These are phyloP conservation scores for Girardia tigrina DNA, from an alignment of 2,888 invertebrate genomes.

Conservation along the genomic window DNA sequence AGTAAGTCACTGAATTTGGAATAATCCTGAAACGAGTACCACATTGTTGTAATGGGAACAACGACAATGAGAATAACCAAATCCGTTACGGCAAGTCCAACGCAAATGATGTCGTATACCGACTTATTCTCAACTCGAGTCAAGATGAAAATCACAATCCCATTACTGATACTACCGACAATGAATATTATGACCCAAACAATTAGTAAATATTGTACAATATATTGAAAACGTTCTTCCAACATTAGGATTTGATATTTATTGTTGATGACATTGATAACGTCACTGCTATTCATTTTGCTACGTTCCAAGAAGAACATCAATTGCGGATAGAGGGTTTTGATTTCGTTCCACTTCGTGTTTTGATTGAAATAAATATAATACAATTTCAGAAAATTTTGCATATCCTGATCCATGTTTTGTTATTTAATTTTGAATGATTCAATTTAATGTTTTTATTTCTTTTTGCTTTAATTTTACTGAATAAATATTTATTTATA, in stretches of 20 bases:
- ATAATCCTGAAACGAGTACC: background rate
- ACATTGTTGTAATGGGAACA: background rate
- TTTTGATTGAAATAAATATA: background rate
- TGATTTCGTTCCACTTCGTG: background rate
- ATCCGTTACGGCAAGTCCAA: background rate
- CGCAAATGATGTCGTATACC: conserved; percentile 12
- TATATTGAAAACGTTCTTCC: background rate
- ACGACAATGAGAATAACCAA: background rate
- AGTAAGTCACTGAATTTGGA: background rate
- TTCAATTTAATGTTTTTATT: too few relatives aligned
- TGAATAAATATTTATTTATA: too few relatives aligned
- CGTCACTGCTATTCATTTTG: background rate
- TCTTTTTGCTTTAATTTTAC: too few relatives aligned
- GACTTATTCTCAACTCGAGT: background rate
- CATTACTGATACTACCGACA: conserved; percentile 8
- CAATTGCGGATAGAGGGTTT: background rate
- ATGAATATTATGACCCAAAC: background rate
- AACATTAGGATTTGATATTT: background rate
- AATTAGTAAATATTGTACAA: background rate
- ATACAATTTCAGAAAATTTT: background rate
- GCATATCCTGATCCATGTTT: background rate
- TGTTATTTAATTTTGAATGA: too few relatives aligned
- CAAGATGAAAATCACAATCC: background rate
- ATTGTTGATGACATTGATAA: background rate
- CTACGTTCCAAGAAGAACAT: background rate